These are phyloP conservation scores for Aleiodes alternator DNA, from an alignment of 2,888 invertebrate species.

Conservation along the genomic window DNA sequence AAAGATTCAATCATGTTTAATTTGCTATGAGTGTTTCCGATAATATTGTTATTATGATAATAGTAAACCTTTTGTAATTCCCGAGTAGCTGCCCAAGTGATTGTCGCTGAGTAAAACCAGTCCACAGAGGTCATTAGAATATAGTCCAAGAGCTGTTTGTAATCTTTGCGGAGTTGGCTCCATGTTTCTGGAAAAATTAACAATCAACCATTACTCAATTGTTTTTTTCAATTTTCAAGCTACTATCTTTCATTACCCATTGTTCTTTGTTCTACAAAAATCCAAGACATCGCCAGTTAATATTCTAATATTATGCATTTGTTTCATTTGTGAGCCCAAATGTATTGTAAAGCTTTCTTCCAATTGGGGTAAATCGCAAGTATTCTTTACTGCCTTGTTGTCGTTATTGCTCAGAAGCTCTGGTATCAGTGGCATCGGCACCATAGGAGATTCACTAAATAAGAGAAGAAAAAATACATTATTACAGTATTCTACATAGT, in stretches of 20 bases:
- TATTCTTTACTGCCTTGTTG: conserved; percentile 66
- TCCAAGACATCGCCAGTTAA: conserved; percentile 90
- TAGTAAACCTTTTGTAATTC: conserved; percentile 78
- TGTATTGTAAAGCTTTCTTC: conserved; percentile 99
- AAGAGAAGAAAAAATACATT: not conserved
- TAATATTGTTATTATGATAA: not conserved
- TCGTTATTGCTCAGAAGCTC: conserved; percentile 35
- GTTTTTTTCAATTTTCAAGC: conserved; percentile 12
- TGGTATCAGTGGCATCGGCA: conserved; percentile 70
- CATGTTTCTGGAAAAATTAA: conserved; percentile 68
- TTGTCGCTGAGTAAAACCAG: conserved; percentile 88
- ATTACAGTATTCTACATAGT: not conserved
- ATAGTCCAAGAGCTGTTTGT: conserved; percentile 95
- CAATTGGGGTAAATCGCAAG: conserved; percentile 75
- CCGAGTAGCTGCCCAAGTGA: conserved; percentile 80
- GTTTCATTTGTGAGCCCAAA: conserved; percentile 97
- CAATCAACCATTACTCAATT: conserved; percentile 63
- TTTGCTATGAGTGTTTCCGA: not conserved
- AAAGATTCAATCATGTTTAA: conserved; percentile 19
- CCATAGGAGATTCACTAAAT: conserved; percentile 76
- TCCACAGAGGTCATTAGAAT: conserved; percentile 93
- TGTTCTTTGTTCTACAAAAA: conserved; percentile 81
- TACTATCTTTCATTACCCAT: conserved; percentile 63
- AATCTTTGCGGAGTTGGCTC: conserved; percentile 86
- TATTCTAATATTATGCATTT: conserved; percentile 97